These are phyloP conservation scores for Tetragnatha montana DNA, from an alignment of 2,888 invertebrate species.

Conservation along the genomic window DNA sequence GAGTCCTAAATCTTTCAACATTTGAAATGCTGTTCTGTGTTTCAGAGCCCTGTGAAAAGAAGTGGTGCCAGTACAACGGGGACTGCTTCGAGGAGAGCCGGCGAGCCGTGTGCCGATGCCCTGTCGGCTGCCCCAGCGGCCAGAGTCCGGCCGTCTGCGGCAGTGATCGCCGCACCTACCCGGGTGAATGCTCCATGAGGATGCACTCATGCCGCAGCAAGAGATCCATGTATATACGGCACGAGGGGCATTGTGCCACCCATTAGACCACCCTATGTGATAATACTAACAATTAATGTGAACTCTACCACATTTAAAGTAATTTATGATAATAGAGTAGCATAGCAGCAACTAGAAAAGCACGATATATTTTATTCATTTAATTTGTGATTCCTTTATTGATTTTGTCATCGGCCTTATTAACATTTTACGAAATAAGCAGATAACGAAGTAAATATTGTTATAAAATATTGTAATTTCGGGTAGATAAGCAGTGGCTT, in stretches of 20 bases:
- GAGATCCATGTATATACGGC: slow-evolving; percentile 58
- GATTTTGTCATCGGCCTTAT: no score
- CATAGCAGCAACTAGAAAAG: no score
- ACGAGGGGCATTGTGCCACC: slow-evolving; percentile 58
- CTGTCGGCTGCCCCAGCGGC: slow-evolving; percentile 63
- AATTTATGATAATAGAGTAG: no score
- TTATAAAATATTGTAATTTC: no score
- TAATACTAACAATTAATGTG: not conserved
- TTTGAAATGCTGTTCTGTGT: not conserved
- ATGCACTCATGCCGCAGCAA: slow-evolving; percentile 66
- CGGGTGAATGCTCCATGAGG: slow-evolving; percentile 59
- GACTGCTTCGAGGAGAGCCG: slow-evolving; percentile 71
- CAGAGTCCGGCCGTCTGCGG: slow-evolving; percentile 72
- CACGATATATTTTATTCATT: no score
- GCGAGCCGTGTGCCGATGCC: slow-evolving; percentile 70
- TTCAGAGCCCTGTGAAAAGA: slow-evolving; percentile 72
- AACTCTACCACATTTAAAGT: no score
- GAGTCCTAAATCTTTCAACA: no score
- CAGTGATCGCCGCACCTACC: slow-evolving; percentile 65
- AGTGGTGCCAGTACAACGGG: slow-evolving; percentile 72
- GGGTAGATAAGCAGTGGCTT: no score
- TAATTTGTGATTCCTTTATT: no score
- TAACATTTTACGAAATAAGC: no score
- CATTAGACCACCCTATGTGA: not conserved
- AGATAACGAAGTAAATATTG: no score